Base-by-base conservation (phyloP, 2,888 invertebrate genomes). In the Epsilonema sp. region DNA sequence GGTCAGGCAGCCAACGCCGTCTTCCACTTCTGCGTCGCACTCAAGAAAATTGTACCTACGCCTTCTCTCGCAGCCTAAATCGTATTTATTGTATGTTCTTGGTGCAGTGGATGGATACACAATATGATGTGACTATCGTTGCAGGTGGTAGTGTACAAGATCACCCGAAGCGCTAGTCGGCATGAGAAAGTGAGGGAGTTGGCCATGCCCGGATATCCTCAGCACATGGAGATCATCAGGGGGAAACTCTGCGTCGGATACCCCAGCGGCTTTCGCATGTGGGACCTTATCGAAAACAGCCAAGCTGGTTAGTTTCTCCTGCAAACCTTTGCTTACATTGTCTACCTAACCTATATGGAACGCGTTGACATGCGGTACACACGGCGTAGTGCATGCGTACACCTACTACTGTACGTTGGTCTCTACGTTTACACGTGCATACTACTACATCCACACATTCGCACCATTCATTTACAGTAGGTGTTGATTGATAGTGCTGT, bases 201-300 rank as follows among this genome's bases (percentile, higher is more conserved):
- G 55, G 78, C 81, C 55, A 76, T 85, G 59, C 80, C 82, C 25
- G 81, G 80, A 52, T 76, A 77, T 65, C 79, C 86, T 58, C 78
- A 84, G 74, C 79, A 78, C 55, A 67, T 85, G 53, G 80, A 81
- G 66, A 73, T 85, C 56, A 72, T 82, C 55, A 76, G 78, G 39
- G 84, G 84, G 61, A 73, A 82, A 36, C 74, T 94, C 42, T 79
- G 86, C 63, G 82, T 94, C 47, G 92, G 92, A 16, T 86, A 87
- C 69, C 80, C 86, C 51, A 86, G 87, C 41, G 82, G 82, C 53
- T 87, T 92, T 70, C 82, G 85, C 42, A 78, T 86, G 55, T 90
- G 89, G 71, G 78, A 78, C 63, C 76, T 89, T 62, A 77, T 81
- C 58, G 82, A 82, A 56, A 85, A 86, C 49, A 47, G 31, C 2